These are phyloP conservation scores for Melinaea menophilus DNA, from an alignment of 2,888 invertebrate species.

Conservation along the genomic window DNA sequence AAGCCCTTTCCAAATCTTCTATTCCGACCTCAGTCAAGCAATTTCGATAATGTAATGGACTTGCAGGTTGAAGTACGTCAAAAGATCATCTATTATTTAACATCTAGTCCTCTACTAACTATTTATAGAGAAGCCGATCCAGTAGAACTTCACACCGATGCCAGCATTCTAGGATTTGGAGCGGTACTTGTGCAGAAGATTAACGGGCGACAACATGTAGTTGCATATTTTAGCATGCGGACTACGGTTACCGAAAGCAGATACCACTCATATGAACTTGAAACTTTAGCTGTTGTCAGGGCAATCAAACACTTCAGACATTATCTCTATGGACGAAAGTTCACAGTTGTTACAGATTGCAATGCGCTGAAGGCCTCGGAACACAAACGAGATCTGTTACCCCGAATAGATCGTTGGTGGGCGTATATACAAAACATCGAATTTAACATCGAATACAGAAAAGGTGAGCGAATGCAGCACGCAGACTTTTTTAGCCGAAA, in stretches of 20 bases:
- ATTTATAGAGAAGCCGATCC: constrained; percentile 29
- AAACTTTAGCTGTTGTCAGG: constrained; percentile 34
- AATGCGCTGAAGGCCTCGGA: constrained; percentile 40
- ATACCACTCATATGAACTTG: constrained; percentile 35
- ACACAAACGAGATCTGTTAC: constrained; percentile 37
- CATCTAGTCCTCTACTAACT: constrained; percentile 25
- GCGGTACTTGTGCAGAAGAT: constrained; percentile 25
- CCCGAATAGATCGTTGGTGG: constrained; percentile 42
- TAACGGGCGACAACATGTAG: constrained; percentile 22
- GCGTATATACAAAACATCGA: constrained; percentile 37
- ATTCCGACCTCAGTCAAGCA: constrained; percentile 35
- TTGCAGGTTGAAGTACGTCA: constrained; percentile 27
- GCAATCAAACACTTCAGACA: constrained; percentile 40
- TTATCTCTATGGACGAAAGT: constrained; percentile 33
- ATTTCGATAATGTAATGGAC: constrained; percentile 33
- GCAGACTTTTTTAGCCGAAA: constrained; percentile 32
- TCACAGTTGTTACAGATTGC: constrained; percentile 36
- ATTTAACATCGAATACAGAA: constrained; percentile 33
- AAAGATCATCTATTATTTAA: constrained; percentile 23
- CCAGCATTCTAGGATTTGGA: constrained; percentile 35
- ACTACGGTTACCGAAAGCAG: constrained; percentile 31
- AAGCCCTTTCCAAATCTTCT: constrained; percentile 37
- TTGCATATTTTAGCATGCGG: constrained; percentile 30
- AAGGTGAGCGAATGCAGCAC: constrained; percentile 28
- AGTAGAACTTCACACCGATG: constrained; percentile 33